Conservation (phyloP, 1,140 invertebrate genomes). For the Gerris buenoi region DNA sequence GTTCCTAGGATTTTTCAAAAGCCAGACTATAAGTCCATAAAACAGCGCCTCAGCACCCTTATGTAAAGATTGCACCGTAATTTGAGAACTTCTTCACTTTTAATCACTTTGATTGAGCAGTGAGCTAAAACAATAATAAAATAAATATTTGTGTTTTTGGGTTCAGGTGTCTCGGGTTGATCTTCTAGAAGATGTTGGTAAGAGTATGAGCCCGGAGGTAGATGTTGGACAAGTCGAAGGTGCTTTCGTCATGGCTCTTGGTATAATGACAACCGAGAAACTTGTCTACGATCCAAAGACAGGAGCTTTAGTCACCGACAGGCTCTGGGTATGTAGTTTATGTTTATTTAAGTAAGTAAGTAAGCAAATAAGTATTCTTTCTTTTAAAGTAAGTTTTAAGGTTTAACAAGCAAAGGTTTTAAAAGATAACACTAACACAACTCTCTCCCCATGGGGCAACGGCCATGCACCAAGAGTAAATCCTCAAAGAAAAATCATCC, state of each 20-base stretch:
- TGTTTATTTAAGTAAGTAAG: neutral
- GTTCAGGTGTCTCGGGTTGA: constrained; percentile 45
- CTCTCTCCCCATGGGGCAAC: too few species aligned
- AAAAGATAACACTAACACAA: too few species aligned
- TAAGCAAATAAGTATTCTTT: neutral
- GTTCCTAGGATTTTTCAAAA: too few species aligned
- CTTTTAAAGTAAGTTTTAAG: constrained; percentile 60
- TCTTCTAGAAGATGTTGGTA: constrained; percentile 56
- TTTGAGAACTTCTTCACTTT: too few species aligned
- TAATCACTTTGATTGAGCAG: neutral
- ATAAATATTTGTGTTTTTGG: neutral
- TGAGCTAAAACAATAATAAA: neutral
- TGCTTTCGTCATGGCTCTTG: constrained; percentile 72
- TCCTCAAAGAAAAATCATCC: too few species aligned
- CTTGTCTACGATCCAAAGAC: constrained; percentile 46
- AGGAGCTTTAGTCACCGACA: constrained; percentile 51
- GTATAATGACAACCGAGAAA: constrained; percentile 62
- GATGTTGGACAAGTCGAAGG: constrained; percentile 81
- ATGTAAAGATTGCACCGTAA: too few species aligned
- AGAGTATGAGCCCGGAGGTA: constrained; percentile 56
- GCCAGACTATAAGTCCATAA: too few species aligned
- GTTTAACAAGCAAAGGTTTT: neutral
- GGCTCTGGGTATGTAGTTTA: constrained; percentile 48
- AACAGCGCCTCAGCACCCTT: too few species aligned
- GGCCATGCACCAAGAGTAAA: too few species aligned